Base-by-base conservation (phyloP, 2,113 vertebrate species). In the Triplophysa rosa region DNA sequence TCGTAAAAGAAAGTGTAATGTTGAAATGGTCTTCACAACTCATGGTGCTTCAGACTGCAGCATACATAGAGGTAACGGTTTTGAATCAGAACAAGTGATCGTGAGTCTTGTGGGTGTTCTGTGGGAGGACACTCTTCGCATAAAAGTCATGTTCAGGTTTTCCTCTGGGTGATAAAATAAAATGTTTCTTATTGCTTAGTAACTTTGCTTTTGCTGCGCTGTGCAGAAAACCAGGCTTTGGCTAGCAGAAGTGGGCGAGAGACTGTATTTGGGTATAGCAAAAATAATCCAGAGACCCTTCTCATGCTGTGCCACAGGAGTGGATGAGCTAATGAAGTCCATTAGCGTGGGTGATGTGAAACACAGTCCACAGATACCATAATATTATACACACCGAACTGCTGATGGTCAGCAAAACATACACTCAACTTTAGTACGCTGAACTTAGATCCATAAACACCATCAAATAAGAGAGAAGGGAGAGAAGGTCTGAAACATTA, bases 161-260 rank as follows among this genome's bases (percentile, higher is more conserved):
- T 58, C 17, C 68, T 40, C 49, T 71, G 68, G 29, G 52, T 40
- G 52, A 58, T 72, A 40, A 6, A 58, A 58, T 58, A 13, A 58
- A 71, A 58, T 29, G 6, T 40, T 72, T 72, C 21, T 19, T 13
- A 70, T 70, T 70, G 49, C 67, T 1, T 14, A 56, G 24, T 33
- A 16, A 23, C 52, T 71, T n/a, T 71, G 47, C 69, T 58, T 72
- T 58, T 72, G 56, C 52, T 16, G 69, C 13, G 11, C 52, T 16
- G 29, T 72, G 69, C 52, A 72, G 16, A 72, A 59, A 29, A 17
- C 47, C 68, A 56, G 8, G 54, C 52, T 14, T 70, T 33, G 45
- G 24, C 16, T 70, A 70, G 33, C 49, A 56, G 68, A 33, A 13
- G 69, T 72, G 69, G 69, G 69, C 52, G 52, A 71, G 29, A 58